Conservation (phyloP, 2,797 vertebrate genomes). For the Pipistrellus kuhlii region DNA sequence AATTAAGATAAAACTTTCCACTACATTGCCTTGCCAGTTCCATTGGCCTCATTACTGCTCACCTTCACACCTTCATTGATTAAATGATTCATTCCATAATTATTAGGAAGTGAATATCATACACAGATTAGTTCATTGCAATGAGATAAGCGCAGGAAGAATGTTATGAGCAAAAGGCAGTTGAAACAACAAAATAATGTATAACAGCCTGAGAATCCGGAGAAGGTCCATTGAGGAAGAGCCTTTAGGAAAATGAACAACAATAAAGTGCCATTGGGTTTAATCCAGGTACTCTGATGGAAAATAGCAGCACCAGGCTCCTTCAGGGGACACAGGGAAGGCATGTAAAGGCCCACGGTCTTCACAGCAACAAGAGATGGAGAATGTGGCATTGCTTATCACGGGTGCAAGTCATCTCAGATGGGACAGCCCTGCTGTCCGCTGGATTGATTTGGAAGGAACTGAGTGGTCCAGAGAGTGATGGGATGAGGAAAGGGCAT, state of each 20-base stretch:
- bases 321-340: neutral
- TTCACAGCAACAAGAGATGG: neutral
- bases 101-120: neutral
- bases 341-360: accelerated
- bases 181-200: neutral
- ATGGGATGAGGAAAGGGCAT: neutral
- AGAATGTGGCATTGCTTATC: neutral
- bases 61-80: neutral
- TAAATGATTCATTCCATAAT: neutral
- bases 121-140: neutral
- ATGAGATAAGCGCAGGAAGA: neutral
- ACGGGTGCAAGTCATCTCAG: neutral
- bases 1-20: neutral
- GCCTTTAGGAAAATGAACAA: neutral
- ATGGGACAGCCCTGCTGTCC: accelerated
- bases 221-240: neutral
- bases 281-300: neutral
- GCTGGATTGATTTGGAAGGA: neutral
- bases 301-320: neutral
- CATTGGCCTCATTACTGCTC: neutral
- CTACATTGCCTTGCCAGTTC: too few relatives aligned
- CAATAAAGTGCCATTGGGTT: accelerated
- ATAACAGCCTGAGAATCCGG: neutral
- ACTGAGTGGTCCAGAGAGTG: neutral
- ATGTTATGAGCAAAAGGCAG: neutral